Evolutionary conservation across 2,888 invertebrate species (phyloP).

Genomic region (Monochamus alternatus): DNA sequence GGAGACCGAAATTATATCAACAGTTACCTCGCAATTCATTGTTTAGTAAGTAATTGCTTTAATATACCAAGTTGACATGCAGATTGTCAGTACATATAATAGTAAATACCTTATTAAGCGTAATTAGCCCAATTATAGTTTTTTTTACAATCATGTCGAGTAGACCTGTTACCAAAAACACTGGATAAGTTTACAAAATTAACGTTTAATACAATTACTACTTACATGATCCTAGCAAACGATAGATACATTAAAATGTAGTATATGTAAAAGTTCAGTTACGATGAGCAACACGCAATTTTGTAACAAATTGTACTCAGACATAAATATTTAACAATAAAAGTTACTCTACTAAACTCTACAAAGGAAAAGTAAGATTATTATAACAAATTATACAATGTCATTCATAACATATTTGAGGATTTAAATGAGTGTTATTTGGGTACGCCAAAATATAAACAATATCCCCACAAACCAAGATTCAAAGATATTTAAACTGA

Average conservation of each 20-base stretch:
- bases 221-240: neutral
- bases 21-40: neutral
- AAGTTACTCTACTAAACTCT: too few species aligned
- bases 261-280: constrained; percentile 2
- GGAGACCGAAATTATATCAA: constrained; percentile 2
- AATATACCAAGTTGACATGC: constrained; percentile 19
- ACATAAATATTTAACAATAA: neutral
- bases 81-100: constrained; percentile 31
- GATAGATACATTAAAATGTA: constrained; percentile 8
- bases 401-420: too few species aligned
- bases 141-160: constrained; percentile 2
- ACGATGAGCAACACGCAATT: constrained; percentile 20
- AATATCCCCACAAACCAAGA: too few species aligned
- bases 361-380: too few species aligned
- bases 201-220: neutral
- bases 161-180: constrained; percentile 9
- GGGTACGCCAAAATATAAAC: too few species aligned
- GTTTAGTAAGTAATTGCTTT: constrained; percentile 19
- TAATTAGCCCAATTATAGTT: constrained; percentile 14
- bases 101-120: constrained; percentile 16
- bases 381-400: too few species aligned
- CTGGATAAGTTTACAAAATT: constrained; percentile 5
- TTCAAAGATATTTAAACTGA: too few species aligned
- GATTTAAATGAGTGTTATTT: too few species aligned
- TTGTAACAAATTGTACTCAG: constrained; percentile 4